These are phyloP conservation scores for Pteropus rufus DNA, from an alignment of 2,797 vertebrate genomes.

Conservation along the genomic window DNA sequence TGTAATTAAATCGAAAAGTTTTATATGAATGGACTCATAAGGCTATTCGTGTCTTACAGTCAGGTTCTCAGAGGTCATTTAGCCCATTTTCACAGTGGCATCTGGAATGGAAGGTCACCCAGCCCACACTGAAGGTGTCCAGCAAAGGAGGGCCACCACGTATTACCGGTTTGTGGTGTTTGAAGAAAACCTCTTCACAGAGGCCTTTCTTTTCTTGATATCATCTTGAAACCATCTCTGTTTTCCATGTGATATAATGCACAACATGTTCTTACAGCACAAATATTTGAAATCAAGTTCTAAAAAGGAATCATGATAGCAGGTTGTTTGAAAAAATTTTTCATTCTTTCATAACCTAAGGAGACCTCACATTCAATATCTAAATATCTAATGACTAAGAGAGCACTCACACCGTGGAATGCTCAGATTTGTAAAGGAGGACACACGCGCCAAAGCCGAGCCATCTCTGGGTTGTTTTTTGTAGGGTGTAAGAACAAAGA, in stretches of 20 bases:
- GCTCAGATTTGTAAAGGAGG: neutral
- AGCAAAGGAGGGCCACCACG: neutral
- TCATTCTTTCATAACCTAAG: neutral
- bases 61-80: neutral
- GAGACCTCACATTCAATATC: neutral
- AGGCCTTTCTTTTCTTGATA: neutral
- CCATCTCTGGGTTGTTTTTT: neutral
- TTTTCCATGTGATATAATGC: neutral
- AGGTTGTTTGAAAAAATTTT: neutral
- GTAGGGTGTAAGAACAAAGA: neutral
- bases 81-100: neutral
- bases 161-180: neutral
- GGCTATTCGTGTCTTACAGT: neutral
- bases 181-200: neutral
- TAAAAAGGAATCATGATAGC: neutral
- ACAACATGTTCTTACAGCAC: neutral
- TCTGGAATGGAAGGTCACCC: neutral
- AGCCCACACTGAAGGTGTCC: neutral
- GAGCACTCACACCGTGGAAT: neutral
- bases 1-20: neutral
- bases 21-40: neutral
- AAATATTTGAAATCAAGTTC: slow-evolving; percentile 1
- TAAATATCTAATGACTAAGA: slow-evolving; percentile 20
- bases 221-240: neutral
- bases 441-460: neutral